Base-by-base conservation (phyloP, 2,797 vertebrate species). In the Megalops cyprinoides region DNA sequence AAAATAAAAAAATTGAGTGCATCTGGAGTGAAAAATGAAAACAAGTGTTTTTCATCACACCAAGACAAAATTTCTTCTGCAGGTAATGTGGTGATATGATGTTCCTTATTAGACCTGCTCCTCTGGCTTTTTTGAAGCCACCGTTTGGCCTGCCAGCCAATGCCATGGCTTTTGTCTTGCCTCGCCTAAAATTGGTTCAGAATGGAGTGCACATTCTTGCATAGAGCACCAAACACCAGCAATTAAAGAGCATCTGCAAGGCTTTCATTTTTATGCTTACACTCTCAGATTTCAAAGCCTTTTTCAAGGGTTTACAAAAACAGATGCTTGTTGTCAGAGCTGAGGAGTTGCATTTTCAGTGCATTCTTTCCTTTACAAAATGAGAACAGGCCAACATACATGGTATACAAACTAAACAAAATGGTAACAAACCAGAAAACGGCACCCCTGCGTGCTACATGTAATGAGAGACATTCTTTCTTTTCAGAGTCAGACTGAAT, bases 231-330 rank as follows among this genome's bases (percentile, higher is more conserved):
- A 65, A 87, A 86, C 75, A 83, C 81, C 74, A 81, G 78, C 84
- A 85, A 85, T 88, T 84, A 86, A 49, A 83, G 78, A 80, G 88
- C 86, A 87, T 89, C 84, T 85, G 88, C 81, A 71, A 34, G 6
- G 7, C 58, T 74, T 85, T 44, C 76, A 85, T 88, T 77, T 82
- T 79, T 76, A 83, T 0, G 58, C 79, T 78, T 37, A 20, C 49
- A 82, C 77, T 83, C 87, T 86, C 79, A 56, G 76, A 82, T 86
- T 87, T 83, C 82, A 84, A 80, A 14, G 67, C 79, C 69, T 76
- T 37, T 67, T 80, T 74, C 23, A 31, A 56, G 76, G 65, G 83
- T 74, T 76, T 76, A 77, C 4, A 49, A 79, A 80, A 88, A 79
- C 82, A 87, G 77, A 86, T 75, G 84, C 73, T 79, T 62, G 80